phyloP scores from a whole-genome alignment of 2,888 invertebrate genomes.

The Lomographa bimaculata region DNA sequence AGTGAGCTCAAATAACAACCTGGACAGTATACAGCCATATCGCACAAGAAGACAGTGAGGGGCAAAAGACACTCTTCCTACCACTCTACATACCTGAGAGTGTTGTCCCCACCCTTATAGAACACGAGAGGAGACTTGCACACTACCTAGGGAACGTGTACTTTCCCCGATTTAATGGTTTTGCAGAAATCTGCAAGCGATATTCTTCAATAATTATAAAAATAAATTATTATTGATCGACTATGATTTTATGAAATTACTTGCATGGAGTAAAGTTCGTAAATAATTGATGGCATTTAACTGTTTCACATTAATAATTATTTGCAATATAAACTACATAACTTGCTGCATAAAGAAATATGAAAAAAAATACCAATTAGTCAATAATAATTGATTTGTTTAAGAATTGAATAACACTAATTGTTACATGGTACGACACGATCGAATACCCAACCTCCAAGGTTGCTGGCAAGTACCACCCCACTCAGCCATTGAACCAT shows the following conservation, averaged over 20 bases:
- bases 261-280: neutral
- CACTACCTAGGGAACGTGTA: too few relatives aligned
- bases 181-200: too few relatives aligned
- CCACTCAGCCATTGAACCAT: slow-evolving; percentile 15
- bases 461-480: slow-evolving; percentile 12
- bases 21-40: too few relatives aligned
- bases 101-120: too few relatives aligned
- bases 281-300: neutral
- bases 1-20: too few relatives aligned
- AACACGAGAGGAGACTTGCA: too few relatives aligned
- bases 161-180: too few relatives aligned
- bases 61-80: too few relatives aligned
- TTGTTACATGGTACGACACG: too few relatives aligned
- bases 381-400: neutral
- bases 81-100: too few relatives aligned
- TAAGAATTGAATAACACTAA: too few relatives aligned
- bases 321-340: neutral
- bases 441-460: slow-evolving; percentile 14
- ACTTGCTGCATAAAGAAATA: neutral
- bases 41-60: too few relatives aligned
- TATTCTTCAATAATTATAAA: neutral
- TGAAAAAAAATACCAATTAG: neutral
- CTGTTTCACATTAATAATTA: neutral
- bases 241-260: neutral
- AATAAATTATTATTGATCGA: neutral